Percentiles rank a stretch among this genome's conserved stretches.
Evolutionary conservation across 1,140 invertebrate species (phyloP).

Genomic region (Aradophagus sp.): DNA sequence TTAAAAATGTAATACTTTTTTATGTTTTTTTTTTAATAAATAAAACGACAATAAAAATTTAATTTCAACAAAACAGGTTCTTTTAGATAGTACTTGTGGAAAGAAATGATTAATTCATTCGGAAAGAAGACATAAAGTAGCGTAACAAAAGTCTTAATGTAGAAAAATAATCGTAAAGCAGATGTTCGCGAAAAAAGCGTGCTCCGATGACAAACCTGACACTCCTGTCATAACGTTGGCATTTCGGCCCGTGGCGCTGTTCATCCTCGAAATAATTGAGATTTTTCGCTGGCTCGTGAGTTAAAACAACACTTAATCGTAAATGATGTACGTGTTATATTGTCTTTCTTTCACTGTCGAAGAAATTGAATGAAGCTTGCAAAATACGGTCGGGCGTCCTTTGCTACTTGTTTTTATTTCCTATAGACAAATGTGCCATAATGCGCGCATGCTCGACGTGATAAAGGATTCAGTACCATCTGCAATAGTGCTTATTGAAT

Average conservation of each 20-base stretch:
- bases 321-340: constrained; percentile 9
- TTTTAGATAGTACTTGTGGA: too few species aligned
- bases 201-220: constrained; percentile 48
- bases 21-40: background rate
- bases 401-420: constrained; percentile 43
- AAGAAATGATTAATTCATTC: too few species aligned
- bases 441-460: constrained; percentile 40
- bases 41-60: too few species aligned
- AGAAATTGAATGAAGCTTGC: constrained; percentile 18
- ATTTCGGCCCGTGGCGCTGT: constrained; percentile 27
- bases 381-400: constrained; percentile 42
- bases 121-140: too few species aligned
- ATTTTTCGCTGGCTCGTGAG: constrained; percentile 1
- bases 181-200: constrained; percentile 11
- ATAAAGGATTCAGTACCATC: constrained; percentile 45
- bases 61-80: too few species aligned
- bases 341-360: constrained; percentile 16
- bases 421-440: constrained; percentile 22
- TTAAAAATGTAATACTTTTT: too few species aligned
- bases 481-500: constrained; percentile 40
- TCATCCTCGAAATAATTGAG: constrained; percentile 19
- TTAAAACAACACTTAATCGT: constrained; percentile 9
- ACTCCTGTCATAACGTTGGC: constrained; percentile 27
- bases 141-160: too few species aligned
- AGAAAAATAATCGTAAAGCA: too few species aligned